phyloP scores from a whole-genome alignment of 2,113 vertebrate species.

The Epinephelus fuscoguttatus region DNA sequence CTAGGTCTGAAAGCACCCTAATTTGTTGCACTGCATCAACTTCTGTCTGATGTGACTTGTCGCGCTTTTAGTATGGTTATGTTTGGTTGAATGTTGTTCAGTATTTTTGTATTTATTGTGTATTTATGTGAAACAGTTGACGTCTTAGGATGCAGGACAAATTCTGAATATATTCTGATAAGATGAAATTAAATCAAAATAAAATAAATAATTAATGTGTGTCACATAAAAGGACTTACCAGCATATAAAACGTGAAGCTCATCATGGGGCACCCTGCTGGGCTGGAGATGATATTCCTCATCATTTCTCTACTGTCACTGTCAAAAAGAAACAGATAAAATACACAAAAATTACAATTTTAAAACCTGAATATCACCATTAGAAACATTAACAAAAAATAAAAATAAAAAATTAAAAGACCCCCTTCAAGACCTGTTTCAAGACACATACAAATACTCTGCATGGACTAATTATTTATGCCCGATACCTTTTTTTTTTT shows the following conservation, averaged over 20 bases:
- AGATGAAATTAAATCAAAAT: no score
- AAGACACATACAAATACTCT: not conserved
- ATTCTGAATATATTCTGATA: no score
- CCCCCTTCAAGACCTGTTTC: not conserved
- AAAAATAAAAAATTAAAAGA: not conserved
- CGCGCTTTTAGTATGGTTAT: no score
- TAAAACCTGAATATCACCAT: not conserved
- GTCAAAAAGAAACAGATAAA: conserved; percentile 7
- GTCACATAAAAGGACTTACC: conserved; percentile 10
- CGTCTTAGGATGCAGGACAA: no score
- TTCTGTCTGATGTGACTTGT: no score
- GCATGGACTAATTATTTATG: not conserved
- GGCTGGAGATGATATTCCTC: no score
- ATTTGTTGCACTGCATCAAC: no score
- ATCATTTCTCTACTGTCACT: not conserved
- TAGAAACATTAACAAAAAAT: not conserved
- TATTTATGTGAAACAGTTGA: no score
- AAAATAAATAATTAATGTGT: not conserved
- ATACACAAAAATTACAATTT: no score
- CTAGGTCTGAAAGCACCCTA: no score
- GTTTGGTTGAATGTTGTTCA: no score
- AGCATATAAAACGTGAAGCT: not conserved
- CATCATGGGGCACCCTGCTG: not conserved
- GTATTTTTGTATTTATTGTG: no score
- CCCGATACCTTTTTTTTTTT: not conserved